Evolutionary conservation across 2,113 vertebrate species (phyloP), one percentile per base, ranked within the genome.

Genomic region (Piliocolobus tephrosceles): DNA sequence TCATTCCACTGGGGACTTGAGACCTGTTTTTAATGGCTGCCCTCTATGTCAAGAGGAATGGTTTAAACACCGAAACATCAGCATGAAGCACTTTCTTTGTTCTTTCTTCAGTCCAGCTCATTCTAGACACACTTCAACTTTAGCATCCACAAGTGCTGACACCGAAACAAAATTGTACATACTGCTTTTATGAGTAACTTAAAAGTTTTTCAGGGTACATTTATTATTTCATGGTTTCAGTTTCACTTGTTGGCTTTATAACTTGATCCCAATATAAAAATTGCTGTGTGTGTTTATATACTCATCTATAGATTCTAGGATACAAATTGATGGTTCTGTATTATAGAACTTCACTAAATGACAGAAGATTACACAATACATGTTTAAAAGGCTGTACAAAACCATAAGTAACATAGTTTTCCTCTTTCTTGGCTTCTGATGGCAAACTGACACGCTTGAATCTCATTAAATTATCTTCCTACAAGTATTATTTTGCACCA

Each of bases 241-340:
- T 27, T 90, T 72, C 57, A 25, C 88, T 95, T 86, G 75, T 61
- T 88, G 61, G 58, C 68, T 94, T 95, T 83, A 95, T 79, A 96
- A 95, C 68, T 79, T 92, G 61, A 87, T 50, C 10, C 52, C 32
- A 80, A 38, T 38, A 1, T 18, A 90, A 68, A 94, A 55, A 90
- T 1, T 55, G 25, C 32, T 0, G 0, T 40, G 1, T 32, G 0
- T 32, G 4, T 38, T 27, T 10, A 8, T 35, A 38, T 1, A 23
- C 12, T 79, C n/a, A 16, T 32, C 58, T 70, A 22, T 23, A 73
- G 6, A 68, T 43, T 83, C 52, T 43, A 70, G 27, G 6, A 47
- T 43, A 87, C 16, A 55, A 47, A 90, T 80, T 52, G 80, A 43
- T 50, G 38, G 79, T 9, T 79, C 40, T 32, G 17, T 43, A 23